Evolutionary conservation across 2,888 invertebrate species (phyloP), one percentile per base, ranked within the genome.

Genomic region (Acronicta aceris): DNA sequence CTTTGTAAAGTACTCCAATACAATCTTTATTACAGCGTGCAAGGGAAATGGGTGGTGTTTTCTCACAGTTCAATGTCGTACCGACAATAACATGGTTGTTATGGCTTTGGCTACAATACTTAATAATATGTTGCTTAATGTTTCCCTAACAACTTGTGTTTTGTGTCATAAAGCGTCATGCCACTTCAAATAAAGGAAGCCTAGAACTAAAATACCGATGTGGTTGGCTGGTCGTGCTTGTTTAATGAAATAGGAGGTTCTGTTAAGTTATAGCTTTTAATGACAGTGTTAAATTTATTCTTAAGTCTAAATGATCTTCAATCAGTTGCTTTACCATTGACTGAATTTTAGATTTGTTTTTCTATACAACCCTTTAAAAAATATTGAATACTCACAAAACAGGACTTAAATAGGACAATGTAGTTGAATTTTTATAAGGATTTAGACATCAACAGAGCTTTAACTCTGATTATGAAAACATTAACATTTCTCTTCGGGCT

Each of bases 1-100:
- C 17, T 33, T 48, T 10, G 52, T 27, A 47, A 50, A 50, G 10
- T 40, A 36, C 16, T 50, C 30, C 8, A 27, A 51, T 51, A 4
- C 17, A 51, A 40, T 58, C 51, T 67, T 50, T 51, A 59, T 43
- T 59, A 17, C 33, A 5, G 4, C 17, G 16, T 68, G 5, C 21
- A 78, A 76, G 70, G 78, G 79, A 85, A 77, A 83, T 82, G 74
- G 79, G 77, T 73, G 81, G 72, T 61, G 33, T 59, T 80, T 78
- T 85, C 82, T 76, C 83, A 85, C 81, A 76, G 68, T 65, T 72
- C 72, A 66, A 71, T 72, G 72, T 65, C 72, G 17, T 36, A 36
- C 38, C 40, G 25, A 54, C 53, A 59, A 27, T 48, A 54, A 51
- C 66, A 45, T 72, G 59, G 33, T 59, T 66, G 59, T 68, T 71